Conservation (phyloP, 1,140 invertebrate species). For the Cardiocondyla obscurior region DNA sequence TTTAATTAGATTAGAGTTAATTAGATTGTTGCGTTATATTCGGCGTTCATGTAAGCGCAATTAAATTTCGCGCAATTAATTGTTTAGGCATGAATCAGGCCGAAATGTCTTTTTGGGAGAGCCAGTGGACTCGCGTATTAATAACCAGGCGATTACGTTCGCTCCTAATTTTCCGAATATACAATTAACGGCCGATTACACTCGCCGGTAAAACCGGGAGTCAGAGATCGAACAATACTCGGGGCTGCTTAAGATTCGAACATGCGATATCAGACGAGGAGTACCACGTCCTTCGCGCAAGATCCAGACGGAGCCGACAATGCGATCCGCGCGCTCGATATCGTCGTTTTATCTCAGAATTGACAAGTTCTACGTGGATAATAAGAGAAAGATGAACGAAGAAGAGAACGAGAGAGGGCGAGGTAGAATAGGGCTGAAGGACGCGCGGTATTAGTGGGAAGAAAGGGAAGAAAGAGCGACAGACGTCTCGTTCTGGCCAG, state of each 20-base stretch:
- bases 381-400: conserved; percentile 43
- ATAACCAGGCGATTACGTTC: conserved; percentile 28
- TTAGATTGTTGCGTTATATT: conserved; percentile 45
- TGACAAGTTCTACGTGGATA: conserved; percentile 40
- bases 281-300: conserved; percentile 32
- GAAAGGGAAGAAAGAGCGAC: conserved; percentile 57
- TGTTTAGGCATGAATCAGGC: conserved; percentile 34
- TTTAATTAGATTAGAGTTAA: conserved; percentile 57
- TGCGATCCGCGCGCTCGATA: conserved; percentile 39
- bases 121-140: conserved; percentile 21
- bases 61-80: conserved; percentile 53
- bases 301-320: conserved; percentile 38
- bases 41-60: conserved; percentile 28
- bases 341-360: conserved; percentile 54
- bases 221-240: conserved; percentile 3
- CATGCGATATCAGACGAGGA: background rate
- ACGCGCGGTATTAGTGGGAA: conserved; percentile 16
- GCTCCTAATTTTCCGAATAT: conserved; percentile 1
- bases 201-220: background rate
- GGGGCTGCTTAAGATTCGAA: conserved; percentile 16
- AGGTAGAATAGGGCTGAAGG: background rate
- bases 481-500: conserved; percentile 68
- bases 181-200: conserved; percentile 26
- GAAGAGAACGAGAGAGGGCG: background rate
- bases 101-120: conserved; percentile 26